These are phyloP conservation scores for Micromys minutus DNA, from an alignment of 2,113 vertebrate species.

Conservation along the genomic window DNA sequence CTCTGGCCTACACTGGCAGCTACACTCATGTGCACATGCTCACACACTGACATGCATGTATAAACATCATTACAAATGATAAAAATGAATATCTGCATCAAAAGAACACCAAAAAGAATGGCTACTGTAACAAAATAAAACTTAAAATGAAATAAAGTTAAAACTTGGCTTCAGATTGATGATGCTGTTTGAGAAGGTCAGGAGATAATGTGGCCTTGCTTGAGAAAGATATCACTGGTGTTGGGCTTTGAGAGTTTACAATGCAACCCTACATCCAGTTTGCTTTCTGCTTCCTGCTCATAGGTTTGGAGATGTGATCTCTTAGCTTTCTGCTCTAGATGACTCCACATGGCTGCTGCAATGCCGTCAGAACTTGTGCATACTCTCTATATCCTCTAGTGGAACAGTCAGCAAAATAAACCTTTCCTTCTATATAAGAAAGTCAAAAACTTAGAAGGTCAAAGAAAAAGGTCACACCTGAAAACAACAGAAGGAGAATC, in stretches of 20 bases:
- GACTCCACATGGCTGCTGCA: background rate
- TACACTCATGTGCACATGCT: background rate
- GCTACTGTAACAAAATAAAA: background rate
- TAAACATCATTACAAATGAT: background rate
- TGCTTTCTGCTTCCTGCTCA: background rate
- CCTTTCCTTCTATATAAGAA: background rate
- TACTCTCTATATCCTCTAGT: background rate
- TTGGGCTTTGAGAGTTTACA: background rate
- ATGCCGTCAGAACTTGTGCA: background rate
- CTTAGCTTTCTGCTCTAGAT: background rate
- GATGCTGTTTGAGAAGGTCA: background rate
- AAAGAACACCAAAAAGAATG: background rate
- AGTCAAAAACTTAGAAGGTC: background rate
- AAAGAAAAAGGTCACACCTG: background rate
- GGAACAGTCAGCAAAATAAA: background rate
- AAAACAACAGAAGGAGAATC: background rate
- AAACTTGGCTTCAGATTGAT: background rate
- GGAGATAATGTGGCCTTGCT: background rate
- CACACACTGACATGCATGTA: background rate
- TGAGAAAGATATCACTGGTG: background rate
- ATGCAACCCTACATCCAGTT: background rate
- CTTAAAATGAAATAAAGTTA: background rate
- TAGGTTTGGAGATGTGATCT: background rate
- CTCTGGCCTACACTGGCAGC: background rate
- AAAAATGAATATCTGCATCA: background rate